phyloP scores from a whole-genome alignment of 2,888 invertebrate genomes.

The Tetranychus piercei region DNA sequence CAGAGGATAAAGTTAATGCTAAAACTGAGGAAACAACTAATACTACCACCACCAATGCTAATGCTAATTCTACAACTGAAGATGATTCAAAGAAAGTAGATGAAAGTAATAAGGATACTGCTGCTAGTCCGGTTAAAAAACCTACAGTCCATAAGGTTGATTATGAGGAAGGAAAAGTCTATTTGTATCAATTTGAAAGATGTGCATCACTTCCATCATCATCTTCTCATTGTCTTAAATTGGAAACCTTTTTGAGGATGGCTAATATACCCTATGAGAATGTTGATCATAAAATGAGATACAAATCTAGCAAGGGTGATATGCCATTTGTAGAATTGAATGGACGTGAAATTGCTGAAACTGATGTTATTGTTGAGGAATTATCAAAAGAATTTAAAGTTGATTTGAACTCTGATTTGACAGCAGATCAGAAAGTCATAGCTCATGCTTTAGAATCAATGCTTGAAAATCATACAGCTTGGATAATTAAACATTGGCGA shows the following conservation, averaged over 20 bases:
- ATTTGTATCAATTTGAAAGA: constrained; percentile 80
- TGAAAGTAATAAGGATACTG: constrained; percentile 6
- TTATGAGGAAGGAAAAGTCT: constrained; percentile 77
- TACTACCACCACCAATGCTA: not conserved
- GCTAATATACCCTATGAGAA: constrained; percentile 86
- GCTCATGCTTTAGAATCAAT: constrained; percentile 81
- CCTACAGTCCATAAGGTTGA: constrained; percentile 64
- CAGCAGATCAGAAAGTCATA: constrained; percentile 64
- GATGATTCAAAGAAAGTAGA: constrained; percentile 5
- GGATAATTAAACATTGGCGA: constrained; percentile 80
- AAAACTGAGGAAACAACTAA: not conserved
- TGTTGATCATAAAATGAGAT: constrained; percentile 81
- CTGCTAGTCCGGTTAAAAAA: not conserved
- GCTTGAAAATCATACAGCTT: constrained; percentile 80
- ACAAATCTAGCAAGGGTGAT: constrained; percentile 69
- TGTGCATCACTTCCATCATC: constrained; percentile 71
- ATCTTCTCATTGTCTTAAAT: constrained; percentile 82
- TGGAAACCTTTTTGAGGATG: constrained; percentile 83
- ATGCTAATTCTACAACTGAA: not conserved
- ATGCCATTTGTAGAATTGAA: constrained; percentile 85
- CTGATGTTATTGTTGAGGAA: constrained; percentile 70
- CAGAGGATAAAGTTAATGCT: not conserved
- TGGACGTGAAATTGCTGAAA: constrained; percentile 82
- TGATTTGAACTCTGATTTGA: constrained; percentile 62
- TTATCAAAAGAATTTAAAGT: constrained; percentile 60